phyloP scores from a whole-genome alignment of 35 echinoderm and acorn worm genomes.

The Anneissia japonica region DNA sequence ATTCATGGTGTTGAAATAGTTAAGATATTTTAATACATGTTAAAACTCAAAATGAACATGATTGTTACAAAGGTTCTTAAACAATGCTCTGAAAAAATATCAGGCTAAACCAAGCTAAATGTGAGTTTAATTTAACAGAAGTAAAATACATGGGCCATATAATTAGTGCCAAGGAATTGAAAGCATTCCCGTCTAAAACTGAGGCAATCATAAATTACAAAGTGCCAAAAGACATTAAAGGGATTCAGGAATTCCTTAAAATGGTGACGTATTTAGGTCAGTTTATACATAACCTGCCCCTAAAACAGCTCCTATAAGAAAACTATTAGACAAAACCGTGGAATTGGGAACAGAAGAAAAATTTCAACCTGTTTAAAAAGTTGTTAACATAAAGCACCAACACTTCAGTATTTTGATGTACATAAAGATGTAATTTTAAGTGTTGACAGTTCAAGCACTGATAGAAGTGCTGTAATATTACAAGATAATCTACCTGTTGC shows the following conservation, averaged over 20 bases:
- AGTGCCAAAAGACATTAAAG: background rate
- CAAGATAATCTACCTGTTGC: constrained; percentile 14
- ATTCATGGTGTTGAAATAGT: too few species aligned
- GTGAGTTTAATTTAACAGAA: background rate
- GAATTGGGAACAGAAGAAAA: background rate
- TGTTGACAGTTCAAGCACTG: constrained; percentile 36
- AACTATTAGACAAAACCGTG: background rate
- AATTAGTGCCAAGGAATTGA: background rate
- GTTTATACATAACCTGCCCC: background rate
- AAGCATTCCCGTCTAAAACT: background rate
- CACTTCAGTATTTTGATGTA: constrained; percentile 35
- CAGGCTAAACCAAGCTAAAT: background rate
- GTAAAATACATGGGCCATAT: background rate
- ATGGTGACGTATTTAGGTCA: background rate
- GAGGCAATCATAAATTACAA: background rate
- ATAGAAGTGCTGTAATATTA: constrained; percentile 11
- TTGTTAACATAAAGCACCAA: constrained; percentile 14
- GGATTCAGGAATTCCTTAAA: background rate
- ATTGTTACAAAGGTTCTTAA: background rate
- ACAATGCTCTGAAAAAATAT: background rate
- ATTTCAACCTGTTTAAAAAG: background rate
- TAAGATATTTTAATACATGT: too few species aligned
- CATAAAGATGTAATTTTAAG: constrained; percentile 15
- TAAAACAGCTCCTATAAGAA: background rate
- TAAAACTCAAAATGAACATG: too few species aligned